Conservation (phyloP, 2,888 invertebrate species). For the Microplitis manilae region DNA sequence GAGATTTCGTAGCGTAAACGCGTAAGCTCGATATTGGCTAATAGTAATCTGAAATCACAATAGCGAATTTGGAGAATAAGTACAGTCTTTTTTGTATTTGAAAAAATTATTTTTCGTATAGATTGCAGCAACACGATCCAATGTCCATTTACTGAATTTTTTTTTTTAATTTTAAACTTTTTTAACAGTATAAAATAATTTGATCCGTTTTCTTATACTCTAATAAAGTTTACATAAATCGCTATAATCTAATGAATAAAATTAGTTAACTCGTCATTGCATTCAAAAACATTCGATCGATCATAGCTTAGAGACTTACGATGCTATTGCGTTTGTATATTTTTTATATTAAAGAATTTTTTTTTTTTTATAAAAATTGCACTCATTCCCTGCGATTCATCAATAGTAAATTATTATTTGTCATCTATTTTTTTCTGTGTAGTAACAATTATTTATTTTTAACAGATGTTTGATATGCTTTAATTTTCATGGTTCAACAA, state of each 20-base stretch:
- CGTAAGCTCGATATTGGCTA: conserved; percentile 17
- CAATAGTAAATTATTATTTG: conserved; percentile 48
- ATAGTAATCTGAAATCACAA: conserved; percentile 37
- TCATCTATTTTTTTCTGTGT: conserved; percentile 45
- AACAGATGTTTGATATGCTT: conserved; percentile 71
- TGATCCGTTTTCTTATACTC: conserved; percentile 58
- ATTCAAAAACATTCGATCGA: conserved; percentile 33
- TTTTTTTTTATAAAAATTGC: conserved; percentile 57
- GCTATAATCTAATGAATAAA: conserved; percentile 45
- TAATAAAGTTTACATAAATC: conserved; percentile 27
- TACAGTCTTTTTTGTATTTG: conserved; percentile 48
- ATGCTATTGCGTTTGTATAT: conserved; percentile 14
- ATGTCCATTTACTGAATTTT: not conserved
- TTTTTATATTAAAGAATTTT: not conserved
- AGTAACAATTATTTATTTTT: conserved; percentile 66
- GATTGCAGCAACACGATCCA: not conserved
- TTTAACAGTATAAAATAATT: conserved; percentile 59
- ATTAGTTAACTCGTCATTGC: not conserved
- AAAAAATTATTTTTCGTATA: not conserved
- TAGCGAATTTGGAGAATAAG: conserved; percentile 47
- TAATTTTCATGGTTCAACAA: conserved; percentile 54
- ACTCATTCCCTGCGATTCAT: conserved; percentile 62
- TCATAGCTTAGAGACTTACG: conserved; percentile 46
- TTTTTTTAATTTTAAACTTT: conserved; percentile 13
- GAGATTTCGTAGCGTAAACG: not conserved